Evolutionary conservation across 2,113 vertebrate genomes (phyloP), one percentile per base, ranked within the genome.

Genomic region (Thinocorus orbignyianus): DNA sequence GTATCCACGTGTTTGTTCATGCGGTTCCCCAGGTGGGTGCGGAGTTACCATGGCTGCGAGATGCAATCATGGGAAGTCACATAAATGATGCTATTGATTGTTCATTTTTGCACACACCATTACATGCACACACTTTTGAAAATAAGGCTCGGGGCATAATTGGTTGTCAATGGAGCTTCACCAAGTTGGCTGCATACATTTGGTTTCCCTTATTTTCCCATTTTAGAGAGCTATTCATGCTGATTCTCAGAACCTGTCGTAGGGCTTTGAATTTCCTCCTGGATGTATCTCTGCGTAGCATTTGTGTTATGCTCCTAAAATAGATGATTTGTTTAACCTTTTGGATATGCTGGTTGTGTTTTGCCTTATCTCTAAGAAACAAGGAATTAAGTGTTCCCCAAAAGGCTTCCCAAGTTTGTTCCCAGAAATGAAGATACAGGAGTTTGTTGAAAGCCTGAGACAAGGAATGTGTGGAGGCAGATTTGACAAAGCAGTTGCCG

Each of bases 91-190:
- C 81, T 80, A 92, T 82, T 82, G 92, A 94, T 86, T 69, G 74
- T 82, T 95, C 88, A 54, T 88, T 95, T 94, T 54, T 93, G 86
- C 88, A 90, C 92, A 92, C 90, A 95, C 90, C 78, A 93, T 97
- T 95, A 81, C 92, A 39, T 86, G 68, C 94, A 73, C n/a, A 14
- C 58, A n/a, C 71, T 80, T 81, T 33, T 83, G 79, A 94, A 93
- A 93, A 90, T 86, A 93, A 83, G 79, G 71, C 88, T 93, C 0
- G 37, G 42, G 48, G 71, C 66, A 14, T 93, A 96, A 93, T 76
- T 95, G 90, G 48, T 37, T 90, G 76, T 62, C 90, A 94, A n/a
- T 94, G 88, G 88, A 95, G 90, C 90, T 96, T 95, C 92, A 88
- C 71, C 62, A 76, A 44, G 81, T 44, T 85, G 94, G 25, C 58